Percentiles rank a stretch among this genome's conserved stretches.
Evolutionary conservation across 1,140 invertebrate species (phyloP).

Genomic region (Calliphora vicina): DNA sequence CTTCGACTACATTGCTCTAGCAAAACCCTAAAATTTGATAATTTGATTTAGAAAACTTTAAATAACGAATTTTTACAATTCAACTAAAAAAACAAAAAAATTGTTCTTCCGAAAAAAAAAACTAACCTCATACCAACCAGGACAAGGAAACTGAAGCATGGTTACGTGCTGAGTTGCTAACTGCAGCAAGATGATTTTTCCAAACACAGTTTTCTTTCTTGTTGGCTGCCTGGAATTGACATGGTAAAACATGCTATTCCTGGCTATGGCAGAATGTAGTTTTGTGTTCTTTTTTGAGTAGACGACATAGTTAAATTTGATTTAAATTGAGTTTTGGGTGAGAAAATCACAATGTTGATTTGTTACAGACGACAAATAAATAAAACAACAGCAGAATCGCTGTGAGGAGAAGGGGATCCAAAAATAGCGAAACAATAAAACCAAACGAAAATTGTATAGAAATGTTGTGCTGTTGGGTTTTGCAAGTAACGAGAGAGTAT

Average conservation of each 20-base stretch:
- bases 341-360: slow-evolving; percentile 22
- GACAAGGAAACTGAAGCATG: not conserved
- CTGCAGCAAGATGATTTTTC: not conserved
- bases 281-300: too few relatives aligned
- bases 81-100: too few relatives aligned
- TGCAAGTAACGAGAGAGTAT: not conserved
- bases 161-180: not conserved
- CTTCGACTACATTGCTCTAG: too few relatives aligned
- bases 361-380: slow-evolving; percentile 14
- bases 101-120: not conserved
- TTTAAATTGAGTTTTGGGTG: slow-evolving; percentile 30
- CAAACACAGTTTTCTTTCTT: not conserved
- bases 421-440: not conserved
- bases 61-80: not conserved
- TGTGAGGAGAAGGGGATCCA: not conserved
- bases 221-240: not conserved
- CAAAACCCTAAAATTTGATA: not conserved
- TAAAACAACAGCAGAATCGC: not conserved
- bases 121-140: not conserved
- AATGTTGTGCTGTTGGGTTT: not conserved
- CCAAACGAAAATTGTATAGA: not conserved
- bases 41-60: not conserved
- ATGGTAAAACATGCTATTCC: not conserved
- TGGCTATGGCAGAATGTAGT: not conserved
- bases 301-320: slow-evolving; percentile 23